A percentile compares a stretch with the other conserved stretches of the same genome.
These are phyloP conservation scores for Saccostrea cuccullata DNA, from an alignment of 1,140 invertebrate species.

Conservation along the genomic window DNA sequence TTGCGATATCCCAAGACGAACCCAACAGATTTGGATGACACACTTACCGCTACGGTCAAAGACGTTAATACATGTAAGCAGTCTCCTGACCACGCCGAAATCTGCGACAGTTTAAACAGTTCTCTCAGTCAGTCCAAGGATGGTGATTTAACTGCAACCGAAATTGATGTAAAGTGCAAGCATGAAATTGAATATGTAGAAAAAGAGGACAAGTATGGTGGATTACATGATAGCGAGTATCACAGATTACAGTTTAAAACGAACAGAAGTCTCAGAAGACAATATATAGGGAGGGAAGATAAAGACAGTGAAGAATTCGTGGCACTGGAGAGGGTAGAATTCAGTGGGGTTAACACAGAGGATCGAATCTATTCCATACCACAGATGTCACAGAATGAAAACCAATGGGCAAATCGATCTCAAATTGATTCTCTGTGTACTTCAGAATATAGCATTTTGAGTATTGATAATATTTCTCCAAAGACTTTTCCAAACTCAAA, in stretches of 20 bases:
- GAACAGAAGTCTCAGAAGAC: background rate
- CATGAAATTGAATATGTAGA: background rate
- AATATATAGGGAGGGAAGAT: background rate
- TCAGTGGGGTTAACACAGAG: background rate
- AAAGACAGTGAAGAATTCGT: background rate
- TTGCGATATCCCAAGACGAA: background rate
- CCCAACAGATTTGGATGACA: background rate
- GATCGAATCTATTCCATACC: background rate
- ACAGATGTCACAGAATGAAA: background rate
- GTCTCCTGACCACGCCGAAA: background rate
- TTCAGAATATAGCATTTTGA: background rate
- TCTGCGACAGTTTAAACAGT: background rate
- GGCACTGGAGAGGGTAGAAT: background rate
- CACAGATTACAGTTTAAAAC: background rate
- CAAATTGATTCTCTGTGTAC: background rate
- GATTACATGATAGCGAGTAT: background rate
- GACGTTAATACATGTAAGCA: background rate
- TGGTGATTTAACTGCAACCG: no score
- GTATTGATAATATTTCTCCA: background rate
- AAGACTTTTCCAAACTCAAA: background rate
- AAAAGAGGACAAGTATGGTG: background rate
- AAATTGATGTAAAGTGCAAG: background rate
- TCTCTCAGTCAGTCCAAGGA: no score
- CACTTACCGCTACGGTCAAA: background rate
- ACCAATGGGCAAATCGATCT: background rate